phyloP scores from a whole-genome alignment of 1,140 invertebrate species.

The Drosophila auraria region DNA sequence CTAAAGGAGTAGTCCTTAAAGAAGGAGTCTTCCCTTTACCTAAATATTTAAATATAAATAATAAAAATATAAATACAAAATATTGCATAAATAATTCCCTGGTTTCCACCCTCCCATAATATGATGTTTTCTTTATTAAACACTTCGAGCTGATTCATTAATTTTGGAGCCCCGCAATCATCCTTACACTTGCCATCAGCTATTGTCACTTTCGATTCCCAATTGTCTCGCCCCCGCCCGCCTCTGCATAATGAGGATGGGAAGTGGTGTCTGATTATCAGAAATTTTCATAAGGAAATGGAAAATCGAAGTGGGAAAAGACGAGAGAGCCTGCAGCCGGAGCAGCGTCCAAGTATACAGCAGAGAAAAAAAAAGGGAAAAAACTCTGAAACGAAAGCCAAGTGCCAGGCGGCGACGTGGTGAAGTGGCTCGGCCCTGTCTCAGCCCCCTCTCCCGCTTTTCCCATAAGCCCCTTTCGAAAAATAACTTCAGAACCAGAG shows the following conservation, averaged over 20 bases:
- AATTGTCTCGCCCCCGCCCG: constrained; percentile 13
- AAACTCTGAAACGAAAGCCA: constrained; percentile 72
- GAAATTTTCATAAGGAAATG: constrained; percentile 79
- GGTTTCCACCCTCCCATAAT: too few species aligned
- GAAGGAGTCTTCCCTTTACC: too few species aligned
- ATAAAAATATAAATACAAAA: too few species aligned
- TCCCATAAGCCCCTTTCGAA: constrained; percentile 7
- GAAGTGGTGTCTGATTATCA: constrained; percentile 65
- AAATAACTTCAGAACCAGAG: constrained; percentile 34
- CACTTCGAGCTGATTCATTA: constrained; percentile 10
- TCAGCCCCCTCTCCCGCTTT: constrained; percentile 20
- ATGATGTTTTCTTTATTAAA: constrained; percentile 2
- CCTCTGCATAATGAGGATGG: constrained; percentile 57
- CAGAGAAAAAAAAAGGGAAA: background rate
- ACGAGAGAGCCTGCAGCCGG: constrained; percentile 3
- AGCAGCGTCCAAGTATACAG: constrained; percentile 18
- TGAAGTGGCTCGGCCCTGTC: constrained; percentile 69
- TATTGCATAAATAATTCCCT: too few species aligned
- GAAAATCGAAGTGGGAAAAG: constrained; percentile 68
- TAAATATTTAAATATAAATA: too few species aligned
- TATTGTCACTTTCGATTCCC: constrained; percentile 14
- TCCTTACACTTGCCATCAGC: background rate
- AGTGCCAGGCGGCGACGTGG: constrained; percentile 74
- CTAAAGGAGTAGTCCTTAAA: too few species aligned
- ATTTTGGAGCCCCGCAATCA: constrained; percentile 2